These are phyloP conservation scores for Sphecodes monilicornis DNA, from an alignment of 2,888 invertebrate genomes.

Conservation along the genomic window DNA sequence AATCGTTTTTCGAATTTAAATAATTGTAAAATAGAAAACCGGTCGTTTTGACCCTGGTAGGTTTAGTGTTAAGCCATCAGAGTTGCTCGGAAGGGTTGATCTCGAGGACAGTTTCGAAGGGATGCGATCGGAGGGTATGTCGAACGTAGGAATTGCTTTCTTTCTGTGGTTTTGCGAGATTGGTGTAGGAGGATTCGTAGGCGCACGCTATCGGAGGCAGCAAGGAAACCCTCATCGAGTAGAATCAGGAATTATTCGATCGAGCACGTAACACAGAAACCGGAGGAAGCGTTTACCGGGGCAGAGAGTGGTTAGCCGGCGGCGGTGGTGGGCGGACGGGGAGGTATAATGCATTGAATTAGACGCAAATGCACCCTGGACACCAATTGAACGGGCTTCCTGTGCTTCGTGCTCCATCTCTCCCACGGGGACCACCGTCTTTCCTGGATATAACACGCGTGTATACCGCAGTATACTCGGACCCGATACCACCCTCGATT, in stretches of 20 bases:
- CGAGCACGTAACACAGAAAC: conserved; percentile 39
- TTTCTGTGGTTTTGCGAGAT: not conserved
- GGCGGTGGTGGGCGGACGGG: conserved; percentile 67
- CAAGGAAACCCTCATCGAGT: conserved; percentile 22
- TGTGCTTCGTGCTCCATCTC: conserved; percentile 80
- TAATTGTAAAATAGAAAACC: no score
- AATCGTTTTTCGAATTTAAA: no score
- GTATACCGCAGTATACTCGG: conserved; percentile 62
- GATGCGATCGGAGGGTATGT: not conserved
- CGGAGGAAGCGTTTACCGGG: conserved; percentile 52
- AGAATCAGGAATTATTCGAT: conserved; percentile 57
- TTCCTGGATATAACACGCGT: conserved; percentile 63
- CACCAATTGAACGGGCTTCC: conserved; percentile 81
- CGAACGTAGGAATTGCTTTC: not conserved
- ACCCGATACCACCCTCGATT: conserved; percentile 55
- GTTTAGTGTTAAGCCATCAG: no score
- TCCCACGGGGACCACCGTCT: conserved; percentile 78
- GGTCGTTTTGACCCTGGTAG: no score
- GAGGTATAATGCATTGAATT: conserved; percentile 86
- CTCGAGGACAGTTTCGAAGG: not conserved
- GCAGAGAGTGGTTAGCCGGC: conserved; percentile 66
- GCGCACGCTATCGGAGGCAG: conserved; percentile 12
- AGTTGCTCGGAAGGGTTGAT: not conserved
- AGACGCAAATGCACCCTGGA: conserved; percentile 86
- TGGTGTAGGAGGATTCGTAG: not conserved